Evolutionary conservation across 2,113 vertebrate genomes (phyloP).

Genomic region (Xyliphius kryptos): DNA sequence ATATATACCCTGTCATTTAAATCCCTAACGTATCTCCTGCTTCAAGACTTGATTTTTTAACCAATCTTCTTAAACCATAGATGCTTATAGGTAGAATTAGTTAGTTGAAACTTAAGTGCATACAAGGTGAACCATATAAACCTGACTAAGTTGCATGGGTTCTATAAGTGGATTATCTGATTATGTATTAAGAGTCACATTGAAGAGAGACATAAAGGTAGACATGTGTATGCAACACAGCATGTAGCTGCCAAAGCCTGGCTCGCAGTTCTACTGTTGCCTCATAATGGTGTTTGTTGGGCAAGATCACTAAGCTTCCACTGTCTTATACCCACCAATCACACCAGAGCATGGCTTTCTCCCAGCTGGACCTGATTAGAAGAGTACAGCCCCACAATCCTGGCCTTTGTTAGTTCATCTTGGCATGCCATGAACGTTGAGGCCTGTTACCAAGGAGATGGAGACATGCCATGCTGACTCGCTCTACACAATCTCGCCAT

Average conservation of each 20-base stretch:
- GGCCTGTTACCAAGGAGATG: conserved; percentile 63
- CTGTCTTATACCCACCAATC: conserved; percentile 59
- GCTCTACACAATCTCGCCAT: conserved; percentile 16
- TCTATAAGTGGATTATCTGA: too few relatives aligned
- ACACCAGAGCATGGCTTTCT: conserved; percentile 62
- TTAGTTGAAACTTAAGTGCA: too few relatives aligned
- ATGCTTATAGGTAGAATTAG: too few relatives aligned
- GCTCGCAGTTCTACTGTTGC: conserved; percentile 41
- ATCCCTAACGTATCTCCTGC: too few relatives aligned
- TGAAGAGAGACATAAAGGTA: background rate
- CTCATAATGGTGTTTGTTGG: conserved; percentile 45
- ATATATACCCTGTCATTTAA: too few relatives aligned
- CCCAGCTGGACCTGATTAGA: conserved; percentile 55
- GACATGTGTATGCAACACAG: conserved; percentile 7
- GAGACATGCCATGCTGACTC: conserved; percentile 64
- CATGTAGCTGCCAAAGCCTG: conserved; percentile 27
- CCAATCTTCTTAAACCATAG: too few relatives aligned
- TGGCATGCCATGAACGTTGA: conserved; percentile 60
- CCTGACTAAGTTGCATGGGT: background rate
- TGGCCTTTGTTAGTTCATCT: conserved; percentile 66
- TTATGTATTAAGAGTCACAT: too few relatives aligned
- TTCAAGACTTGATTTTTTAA: too few relatives aligned
- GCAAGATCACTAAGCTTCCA: conserved; percentile 58
- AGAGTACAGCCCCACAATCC: conserved; percentile 62
- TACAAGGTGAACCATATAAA: too few relatives aligned